Evolutionary conservation across 2,888 invertebrate species (phyloP).

Genomic region (Tuberolachnus salignus): DNA sequence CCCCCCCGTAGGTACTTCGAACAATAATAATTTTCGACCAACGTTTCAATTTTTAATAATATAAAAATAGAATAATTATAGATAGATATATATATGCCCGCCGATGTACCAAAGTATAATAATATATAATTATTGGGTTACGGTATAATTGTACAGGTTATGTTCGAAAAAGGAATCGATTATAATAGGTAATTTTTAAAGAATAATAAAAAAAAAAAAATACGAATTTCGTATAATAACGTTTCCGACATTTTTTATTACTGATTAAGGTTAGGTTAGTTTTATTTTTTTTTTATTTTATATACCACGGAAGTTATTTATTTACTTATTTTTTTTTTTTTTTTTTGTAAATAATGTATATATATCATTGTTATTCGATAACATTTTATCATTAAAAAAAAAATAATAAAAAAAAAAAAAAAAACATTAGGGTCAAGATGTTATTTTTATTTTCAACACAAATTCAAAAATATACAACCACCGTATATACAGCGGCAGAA

Average conservation of each 20-base stretch:
- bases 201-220: background rate
- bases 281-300: background rate
- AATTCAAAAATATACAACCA: background rate
- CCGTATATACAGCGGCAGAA: slow-evolving; percentile 4
- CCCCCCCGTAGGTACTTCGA: no score
- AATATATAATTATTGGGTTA: background rate
- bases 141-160: no score
- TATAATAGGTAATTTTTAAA: background rate
- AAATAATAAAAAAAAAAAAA: background rate
- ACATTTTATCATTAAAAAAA: background rate
- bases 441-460: slow-evolving; percentile 7
- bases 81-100: background rate
- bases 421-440: slow-evolving; percentile 17
- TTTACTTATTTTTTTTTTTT: no score
- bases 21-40: slow-evolving; percentile 1
- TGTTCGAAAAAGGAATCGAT: no score
- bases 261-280: background rate
- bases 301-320: no score
- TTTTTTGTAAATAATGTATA: no score
- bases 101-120: background rate
- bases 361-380: slow-evolving; percentile 12
- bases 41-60: background rate
- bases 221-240: background rate
- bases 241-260: background rate
- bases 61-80: background rate